Evolutionary conservation across 1,140 invertebrate species (phyloP).

Genomic region (Oryzaephilus surinamensis): DNA sequence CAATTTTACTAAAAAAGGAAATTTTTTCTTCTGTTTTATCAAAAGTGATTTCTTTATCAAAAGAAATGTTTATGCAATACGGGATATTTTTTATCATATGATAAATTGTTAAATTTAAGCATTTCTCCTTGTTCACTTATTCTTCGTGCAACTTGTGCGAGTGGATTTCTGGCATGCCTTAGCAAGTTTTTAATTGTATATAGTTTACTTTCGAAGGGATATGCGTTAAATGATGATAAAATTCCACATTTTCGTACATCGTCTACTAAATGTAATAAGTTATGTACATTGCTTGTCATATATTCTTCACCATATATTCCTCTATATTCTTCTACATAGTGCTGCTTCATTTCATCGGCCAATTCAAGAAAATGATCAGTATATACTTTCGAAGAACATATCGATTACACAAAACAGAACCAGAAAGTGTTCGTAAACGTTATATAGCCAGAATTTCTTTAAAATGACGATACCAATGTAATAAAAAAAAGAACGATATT

Average conservation of each 20-base stretch:
- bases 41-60: neutral
- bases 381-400: constrained; percentile 14
- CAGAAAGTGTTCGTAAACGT: constrained; percentile 16
- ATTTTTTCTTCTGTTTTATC: too few relatives aligned
- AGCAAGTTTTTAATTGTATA: constrained; percentile 13
- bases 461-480: constrained; percentile 20
- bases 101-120: too few relatives aligned
- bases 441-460: constrained; percentile 12
- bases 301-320: constrained; percentile 18
- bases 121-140: too few relatives aligned
- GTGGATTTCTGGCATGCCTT: constrained; percentile 13
- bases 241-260: constrained; percentile 14
- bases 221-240: constrained; percentile 17
- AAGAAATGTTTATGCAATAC: too few relatives aligned
- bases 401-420: constrained; percentile 15
- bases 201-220: constrained; percentile 20
- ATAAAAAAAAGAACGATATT: constrained; percentile 20
- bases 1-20: too few relatives aligned
- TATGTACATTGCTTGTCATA: constrained; percentile 23
- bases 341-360: constrained; percentile 8
- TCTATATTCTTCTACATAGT: constrained; percentile 7
- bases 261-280: constrained; percentile 12
- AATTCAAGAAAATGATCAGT: constrained; percentile 10
- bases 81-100: too few relatives aligned
- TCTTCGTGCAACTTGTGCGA: constrained; percentile 13